A percentile compares a stretch with the other conserved stretches of the same genome.
phyloP scores from a whole-genome alignment of 1,140 invertebrate species.

The Drosophila pruinosa region DNA sequence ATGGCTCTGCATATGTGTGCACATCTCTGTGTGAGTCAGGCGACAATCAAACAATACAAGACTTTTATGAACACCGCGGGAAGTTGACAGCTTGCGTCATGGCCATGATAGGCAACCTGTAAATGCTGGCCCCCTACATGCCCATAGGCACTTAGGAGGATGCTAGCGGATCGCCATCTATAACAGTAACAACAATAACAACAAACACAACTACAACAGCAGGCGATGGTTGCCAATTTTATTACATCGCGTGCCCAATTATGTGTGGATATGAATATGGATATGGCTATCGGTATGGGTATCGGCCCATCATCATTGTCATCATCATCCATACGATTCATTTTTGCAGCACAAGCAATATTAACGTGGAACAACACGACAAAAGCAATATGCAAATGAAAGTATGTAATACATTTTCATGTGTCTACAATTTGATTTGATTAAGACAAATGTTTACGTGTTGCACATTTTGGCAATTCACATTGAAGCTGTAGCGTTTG shows the following conservation, averaged over 20 bases:
- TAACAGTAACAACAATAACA: background rate
- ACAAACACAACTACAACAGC: background rate
- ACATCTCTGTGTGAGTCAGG: conserved; percentile 21
- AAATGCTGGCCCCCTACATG: conserved; percentile 11
- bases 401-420: conserved; percentile 32
- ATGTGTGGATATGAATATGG: conserved; percentile 46
- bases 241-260: conserved; percentile 76
- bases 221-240: conserved; percentile 54
- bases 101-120: conserved; percentile 68
- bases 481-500: background rate
- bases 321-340: conserved; percentile 32
- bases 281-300: conserved; percentile 21
- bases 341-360: conserved; percentile 29
- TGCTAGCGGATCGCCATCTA: background rate
- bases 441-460: conserved; percentile 47
- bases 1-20: conserved; percentile 40
- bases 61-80: conserved; percentile 80
- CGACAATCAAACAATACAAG: conserved; percentile 76
- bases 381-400: conserved; percentile 33
- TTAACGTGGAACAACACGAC: conserved; percentile 13
- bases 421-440: conserved; percentile 44
- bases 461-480: conserved; percentile 33
- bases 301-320: conserved; percentile 40
- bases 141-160: background rate
- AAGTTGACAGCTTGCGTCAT: conserved; percentile 81